Evolutionary conservation across 2,888 invertebrate species (phyloP), one percentile per base, ranked within the genome.

Genomic region (Zaprionus obscuricornis): DNA sequence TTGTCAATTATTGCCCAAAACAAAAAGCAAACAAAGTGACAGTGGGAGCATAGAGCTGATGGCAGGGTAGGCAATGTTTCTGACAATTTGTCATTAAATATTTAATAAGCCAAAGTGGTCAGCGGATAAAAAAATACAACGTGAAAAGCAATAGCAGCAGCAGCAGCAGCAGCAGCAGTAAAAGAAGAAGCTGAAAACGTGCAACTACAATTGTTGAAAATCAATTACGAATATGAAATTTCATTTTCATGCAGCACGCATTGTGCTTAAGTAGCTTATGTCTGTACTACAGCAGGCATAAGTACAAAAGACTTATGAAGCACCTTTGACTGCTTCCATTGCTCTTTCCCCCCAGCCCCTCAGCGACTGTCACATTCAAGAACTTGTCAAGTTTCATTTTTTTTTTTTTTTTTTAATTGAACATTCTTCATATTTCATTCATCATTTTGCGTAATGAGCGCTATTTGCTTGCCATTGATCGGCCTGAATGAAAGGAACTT

Each of bases 351-450:
- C 20, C 17, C 8, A 13, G 2, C n/a, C n/a, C n/a, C n/a, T n/a
- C 5, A 6, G 24, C 24, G 4, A 8, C 8, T 24, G 24, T 24
- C 34, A 17, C 37, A 46, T 31, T 31, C 45, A 31, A 22, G 27
- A 50, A 66, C n/a, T n/a, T n/a, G n/a, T n/a, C n/a, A 69, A 75
- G 72, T 63, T 75, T n/a, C n/a, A n/a, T n/a, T n/a, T n/a, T n/a
- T n/a, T n/a, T n/a, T n/a, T n/a, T n/a, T n/a, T n/a, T n/a, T n/a
- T 76, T 81, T 85, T 86, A 87, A 86, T 86, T 86, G 85, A 86
- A 86, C 75, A 69, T 76, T 74, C 47, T 49, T 46, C 66, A 69
- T 71, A 72, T 66, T 36, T 49, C 11, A 33, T 4, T 31, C 60
- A 43, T 64, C 67, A 68, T 77, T 74, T n/a, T 73, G 58, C 57